Evolutionary conservation across 2,113 vertebrate genomes (phyloP).

Genomic region (Aepyceros melampus): DNA sequence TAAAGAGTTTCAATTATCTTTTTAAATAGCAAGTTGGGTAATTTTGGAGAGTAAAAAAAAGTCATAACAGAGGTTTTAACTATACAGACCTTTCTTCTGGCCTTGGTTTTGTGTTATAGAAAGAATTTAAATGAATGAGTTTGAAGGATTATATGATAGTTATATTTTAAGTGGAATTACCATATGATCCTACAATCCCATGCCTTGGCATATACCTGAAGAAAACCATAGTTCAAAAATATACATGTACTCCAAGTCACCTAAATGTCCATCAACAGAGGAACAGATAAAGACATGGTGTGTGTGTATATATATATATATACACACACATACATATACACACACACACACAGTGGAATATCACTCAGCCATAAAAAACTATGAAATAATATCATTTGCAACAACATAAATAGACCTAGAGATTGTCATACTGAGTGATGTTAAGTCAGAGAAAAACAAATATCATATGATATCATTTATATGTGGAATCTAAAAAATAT

Average conservation of each 20-base stretch:
- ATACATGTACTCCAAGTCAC: background rate
- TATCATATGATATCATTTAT: background rate
- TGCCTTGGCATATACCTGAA: background rate
- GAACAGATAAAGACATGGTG: background rate
- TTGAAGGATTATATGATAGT: background rate
- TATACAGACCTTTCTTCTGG: background rate
- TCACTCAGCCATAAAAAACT: background rate
- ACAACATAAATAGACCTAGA: background rate
- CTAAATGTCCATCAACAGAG: background rate
- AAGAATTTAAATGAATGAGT: background rate
- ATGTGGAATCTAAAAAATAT: background rate
- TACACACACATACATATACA: rapidly evolving
- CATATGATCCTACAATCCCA: background rate
- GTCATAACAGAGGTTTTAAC: background rate
- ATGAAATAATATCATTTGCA: background rate
- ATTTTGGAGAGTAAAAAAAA: conserved; percentile 1
- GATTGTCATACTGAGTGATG: background rate
- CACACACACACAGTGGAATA: background rate
- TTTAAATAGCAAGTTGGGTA: background rate
- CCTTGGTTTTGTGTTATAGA: background rate
- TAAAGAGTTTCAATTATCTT: background rate
- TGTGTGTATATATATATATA: background rate
- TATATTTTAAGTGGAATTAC: background rate
- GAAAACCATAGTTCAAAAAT: background rate
- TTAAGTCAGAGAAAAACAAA: background rate